Evolutionary conservation across 2,888 invertebrate genomes (phyloP), one percentile per base, ranked within the genome.

Genomic region (Microplitis deprimator): DNA sequence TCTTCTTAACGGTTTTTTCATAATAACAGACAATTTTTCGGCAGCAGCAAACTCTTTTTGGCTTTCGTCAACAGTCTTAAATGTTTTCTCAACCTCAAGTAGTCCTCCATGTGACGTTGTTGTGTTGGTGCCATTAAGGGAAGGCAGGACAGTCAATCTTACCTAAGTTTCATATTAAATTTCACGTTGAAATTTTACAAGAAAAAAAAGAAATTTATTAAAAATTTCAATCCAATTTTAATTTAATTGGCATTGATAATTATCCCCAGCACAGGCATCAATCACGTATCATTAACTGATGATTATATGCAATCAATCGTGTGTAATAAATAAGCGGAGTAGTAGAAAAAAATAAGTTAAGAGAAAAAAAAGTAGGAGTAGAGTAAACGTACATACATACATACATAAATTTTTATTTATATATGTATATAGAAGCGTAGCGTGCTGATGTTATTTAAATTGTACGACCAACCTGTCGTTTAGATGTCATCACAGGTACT

Each of bases 101-200:
- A 95, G 87, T 10, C 95, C 95, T 10, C 94, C 95, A 84, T 95
- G 95, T 0, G 95, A 94, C 7, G 92, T 92, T 8, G 89, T 91
- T n/a, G 90, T 90, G 82, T 90, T 90, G 62, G 93, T 92, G 79
- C 92, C 92, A 83, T 94, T 93, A 74, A 91, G 85, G 13, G 94
- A 92, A 8, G 95, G 95, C 77, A 95, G 89, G n/a, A 95, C 95
- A 39, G 94, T 95, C 84, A 95, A 90, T 68, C 92, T 91, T 59
- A 94, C 92, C 89, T 89, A 87, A 5, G 92, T 90, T 85, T 92
- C 91, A 81, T 92, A 92, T 62, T 92, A 91, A 1, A 73, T 73
- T 73, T 17, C 67, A 73, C 73, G 73, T 50, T 73, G 73, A 65
- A 59, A 65, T 65, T 62, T 69, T 41, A 75, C 40, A 76, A 68